Percentiles rank a stretch among this genome's conserved stretches.
These are phyloP conservation scores for Metellina segmentata DNA, from an alignment of 2,888 invertebrate genomes.

Conservation along the genomic window DNA sequence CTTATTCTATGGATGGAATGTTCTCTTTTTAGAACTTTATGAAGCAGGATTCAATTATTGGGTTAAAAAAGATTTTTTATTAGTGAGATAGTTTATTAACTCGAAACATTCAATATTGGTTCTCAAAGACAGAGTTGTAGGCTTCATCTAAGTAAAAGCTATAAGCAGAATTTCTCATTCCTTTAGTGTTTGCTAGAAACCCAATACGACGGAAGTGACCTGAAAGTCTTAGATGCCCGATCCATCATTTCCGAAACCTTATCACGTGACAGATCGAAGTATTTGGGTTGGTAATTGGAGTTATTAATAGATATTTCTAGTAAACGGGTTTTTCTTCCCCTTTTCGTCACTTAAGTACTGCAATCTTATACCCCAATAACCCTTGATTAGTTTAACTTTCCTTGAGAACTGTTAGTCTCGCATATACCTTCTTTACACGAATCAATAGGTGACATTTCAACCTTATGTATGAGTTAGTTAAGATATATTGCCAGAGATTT, in stretches of 20 bases:
- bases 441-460: too few species aligned
- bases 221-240: conserved; percentile 30
- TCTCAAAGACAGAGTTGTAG: neutral
- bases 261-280: conserved; percentile 66
- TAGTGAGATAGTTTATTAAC: too few species aligned
- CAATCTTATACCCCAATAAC: neutral
- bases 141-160: neutral
- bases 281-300: conserved; percentile 58
- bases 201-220: conserved; percentile 48
- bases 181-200: conserved; percentile 39
- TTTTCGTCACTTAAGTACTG: neutral
- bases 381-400: too few species aligned
- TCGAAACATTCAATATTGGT: too few species aligned
- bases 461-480: too few species aligned
- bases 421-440: too few species aligned
- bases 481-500: too few species aligned
- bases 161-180: neutral
- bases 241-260: conserved; percentile 56
- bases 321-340: neutral
- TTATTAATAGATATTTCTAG: conserved; percentile 50
- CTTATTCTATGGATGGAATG: too few species aligned
- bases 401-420: too few species aligned
- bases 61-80: too few species aligned
- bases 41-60: too few species aligned
- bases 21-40: too few species aligned